Evolutionary conservation across 1,140 invertebrate genomes (phyloP), one percentile per base, ranked within the genome.

Genomic region (Heliconius hewitsoni): DNA sequence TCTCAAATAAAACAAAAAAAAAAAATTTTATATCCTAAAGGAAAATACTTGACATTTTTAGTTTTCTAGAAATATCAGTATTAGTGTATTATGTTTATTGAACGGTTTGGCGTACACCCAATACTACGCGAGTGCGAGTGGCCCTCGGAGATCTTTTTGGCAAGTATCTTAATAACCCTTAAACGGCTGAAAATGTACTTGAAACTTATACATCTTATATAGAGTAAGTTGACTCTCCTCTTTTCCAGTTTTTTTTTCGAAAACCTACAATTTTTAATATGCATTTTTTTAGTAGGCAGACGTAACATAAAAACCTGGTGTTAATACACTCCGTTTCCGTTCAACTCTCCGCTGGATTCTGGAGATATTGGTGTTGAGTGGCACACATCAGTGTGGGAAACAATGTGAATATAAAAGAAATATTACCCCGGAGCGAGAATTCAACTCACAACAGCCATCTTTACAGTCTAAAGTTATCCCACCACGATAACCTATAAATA

Each of bases 81-180:
- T 66, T 27, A 27, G n/a, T 66, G 1, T 66, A 73, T 60, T 66
- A 66, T 27, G 27, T 1, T 66, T 66, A 66, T 66, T 66, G 60
- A 66, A 66, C 27, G 16, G 23, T 66, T 30, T 66, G 60, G 60
- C 60, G 60, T 66, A 30, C 60, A 66, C 60, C 60, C 60, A 66
- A 66, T 30, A 66, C 11, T 23, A 57, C 60, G 57, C 57, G 57
- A 60, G 57, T 60, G 27, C 60, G 60, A 66, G 60, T 66, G 60
- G 23, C 60, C 27, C 60, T 66, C 60, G 13, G 23, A 66, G 9
- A 66, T 66, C 60, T 30, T 66, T 66, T 66, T 66, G 60, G 60
- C 60, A 66, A 66, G 3, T 66, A 13, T 66, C 60, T 66, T 30
- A 66, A 66, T 66, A 66, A 66, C 60, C 60, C 60, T 66, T 66